Base-by-base conservation (phyloP, 2,888 invertebrate species). In the Pandemis corylana region DNA sequence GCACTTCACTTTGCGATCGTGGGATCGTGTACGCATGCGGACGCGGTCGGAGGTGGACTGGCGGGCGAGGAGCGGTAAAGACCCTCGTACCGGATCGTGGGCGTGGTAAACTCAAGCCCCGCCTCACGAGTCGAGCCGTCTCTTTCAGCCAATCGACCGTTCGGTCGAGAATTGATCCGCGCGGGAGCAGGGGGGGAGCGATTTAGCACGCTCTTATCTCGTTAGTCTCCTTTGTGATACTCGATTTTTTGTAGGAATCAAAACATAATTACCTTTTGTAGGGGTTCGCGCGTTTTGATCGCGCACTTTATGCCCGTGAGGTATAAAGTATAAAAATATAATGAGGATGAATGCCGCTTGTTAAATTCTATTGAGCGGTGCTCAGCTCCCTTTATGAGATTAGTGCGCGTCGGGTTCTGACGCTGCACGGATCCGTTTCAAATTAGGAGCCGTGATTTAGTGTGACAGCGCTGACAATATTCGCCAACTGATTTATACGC, bases 261-360 rank as follows among this genome's bases (percentile, higher is more conserved):
- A 94, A 94, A 94, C 94, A 94, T 94, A 94, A 94, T 94, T 94
- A 94, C 94, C 94, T 93, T 94, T 94, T 94, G 94, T 94, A 93
- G 91, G 91, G 92, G 91, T 92, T 92, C 89, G 91, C 92, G 92
- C 90, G 93, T 93, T 94, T 91, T 92, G 94, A 93, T 94, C 93
- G 93, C 87, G 90, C 92, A 92, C 91, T 94, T 92, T 92, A 93
- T 89, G 92, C 87, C 85, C 81, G 84, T 85, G 88, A 88, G 88
- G 91, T 90, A 92, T 92, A 91, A 92, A 92, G 92, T 93, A 94
- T 94, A 94, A 94, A 94, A 93, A 94, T 94, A 94, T 94, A 94
- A 94, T 94, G 94, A 94, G 91, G 84, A 88, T 91, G 93, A 92
- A 92, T 91, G 89, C 85, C 90, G 93, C 94, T 94, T 93, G 94